phyloP scores from a whole-genome alignment of 1,140 invertebrate genomes.

The Andricus grossulariae region DNA sequence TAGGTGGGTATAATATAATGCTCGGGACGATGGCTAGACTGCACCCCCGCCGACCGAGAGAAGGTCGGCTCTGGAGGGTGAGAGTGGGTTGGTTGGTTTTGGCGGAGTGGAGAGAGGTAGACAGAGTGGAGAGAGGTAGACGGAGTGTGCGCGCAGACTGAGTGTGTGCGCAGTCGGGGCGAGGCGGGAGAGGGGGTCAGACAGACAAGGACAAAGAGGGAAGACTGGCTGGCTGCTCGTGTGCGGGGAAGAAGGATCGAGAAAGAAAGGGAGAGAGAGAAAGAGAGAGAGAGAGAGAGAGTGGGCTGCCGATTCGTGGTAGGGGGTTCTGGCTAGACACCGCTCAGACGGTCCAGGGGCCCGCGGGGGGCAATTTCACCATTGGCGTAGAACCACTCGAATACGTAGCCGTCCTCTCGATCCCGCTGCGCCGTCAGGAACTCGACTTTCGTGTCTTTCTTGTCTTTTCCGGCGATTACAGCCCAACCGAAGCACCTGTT shows the following conservation, averaged over 20 bases:
- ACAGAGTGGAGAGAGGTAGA: too few species aligned
- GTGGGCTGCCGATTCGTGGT: constrained; percentile 56
- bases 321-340: constrained; percentile 68
- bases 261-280: constrained; percentile 34
- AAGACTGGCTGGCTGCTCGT: background rate
- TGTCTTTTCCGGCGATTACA: constrained; percentile 32
- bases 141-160: constrained; percentile 38
- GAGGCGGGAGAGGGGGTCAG: constrained; percentile 5
- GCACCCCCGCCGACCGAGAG: constrained; percentile 59
- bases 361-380: constrained; percentile 64
- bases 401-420: background rate
- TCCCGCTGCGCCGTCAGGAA: background rate
- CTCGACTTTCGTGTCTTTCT: constrained; percentile 27
- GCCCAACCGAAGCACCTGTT: constrained; percentile 33
- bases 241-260: background rate
- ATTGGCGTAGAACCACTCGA: constrained; percentile 55
- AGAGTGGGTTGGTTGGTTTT: background rate
- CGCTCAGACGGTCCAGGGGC: constrained; percentile 68
- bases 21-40: constrained; percentile 61
- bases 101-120: background rate
- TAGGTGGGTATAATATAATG: constrained; percentile 44
- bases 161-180: constrained; percentile 34
- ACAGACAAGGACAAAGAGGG: constrained; percentile 20
- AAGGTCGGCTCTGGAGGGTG: constrained; percentile 45
- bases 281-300: constrained; percentile 42